Base-by-base conservation (phyloP, 1,140 invertebrate species). In the Drosophila mauritiana region DNA sequence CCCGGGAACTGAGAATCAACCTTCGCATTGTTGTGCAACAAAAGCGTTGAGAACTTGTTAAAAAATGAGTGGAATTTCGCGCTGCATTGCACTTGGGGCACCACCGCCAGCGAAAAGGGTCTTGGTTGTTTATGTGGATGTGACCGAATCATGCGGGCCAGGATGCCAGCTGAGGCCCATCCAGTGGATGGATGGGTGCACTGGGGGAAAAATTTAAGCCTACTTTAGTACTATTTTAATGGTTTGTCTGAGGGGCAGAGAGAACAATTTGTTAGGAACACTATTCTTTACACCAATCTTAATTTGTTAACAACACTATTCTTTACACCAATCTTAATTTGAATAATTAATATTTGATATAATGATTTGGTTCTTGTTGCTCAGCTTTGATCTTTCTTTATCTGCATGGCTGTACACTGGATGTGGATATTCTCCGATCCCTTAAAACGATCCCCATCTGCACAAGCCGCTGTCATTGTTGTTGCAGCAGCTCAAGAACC, bases 31-130 rank as follows among this genome's bases (percentile, higher is more conserved):
- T 88, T 88, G 83, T 74, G 67, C 73, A 88, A 88, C 79, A 82
- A 88, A 86, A 80, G 82, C 81, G 78, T 77, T 73, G 70, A 88
- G 80, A 88, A 88, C 85, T 88, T 80, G 85, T 83, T 89, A 80
- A 88, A 85, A 78, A 88, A 88, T 89, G 84, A 88, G 80, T 78
- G 84, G 84, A 88, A 88, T 88, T 88, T 88, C 84, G 84, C 84
- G 84, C 84, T 88, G 83, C 83, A 67, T 79, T 88, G 83, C 83
- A 89, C 84, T 83, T 78, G 73, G 67, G 76, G 64, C 58, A 62
- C 59, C 57, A 51, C 45, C 7, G 65, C 53, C 48, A 53, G 42
- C 53, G 11, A 55, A 63, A 68, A 51, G 48, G 51, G 42, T 68
- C 59, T 68, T 52, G 58, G 37, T 12, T n/a, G 46, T 49, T 58